Percentiles rank a stretch among this genome's conserved stretches.
phyloP scores from a whole-genome alignment of 2,113 vertebrate species.

The Naja naja region DNA sequence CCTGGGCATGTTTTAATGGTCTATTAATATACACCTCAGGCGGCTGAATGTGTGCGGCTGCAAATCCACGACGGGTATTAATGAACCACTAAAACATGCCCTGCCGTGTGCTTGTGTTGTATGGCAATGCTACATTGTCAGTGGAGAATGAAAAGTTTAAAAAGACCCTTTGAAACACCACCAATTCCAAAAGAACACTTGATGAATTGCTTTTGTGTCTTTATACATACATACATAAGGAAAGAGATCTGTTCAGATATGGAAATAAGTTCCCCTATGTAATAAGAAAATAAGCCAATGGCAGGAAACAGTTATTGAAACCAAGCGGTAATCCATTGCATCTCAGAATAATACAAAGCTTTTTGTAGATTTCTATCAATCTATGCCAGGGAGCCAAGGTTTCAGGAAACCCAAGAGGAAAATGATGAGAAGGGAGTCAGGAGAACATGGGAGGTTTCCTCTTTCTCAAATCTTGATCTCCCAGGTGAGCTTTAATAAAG shows the following conservation, averaged over 20 bases:
- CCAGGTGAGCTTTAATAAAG: neutral
- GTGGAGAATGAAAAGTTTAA: conserved; percentile 36
- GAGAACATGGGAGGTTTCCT: neutral
- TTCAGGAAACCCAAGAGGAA: neutral
- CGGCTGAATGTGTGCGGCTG: conserved; percentile 47
- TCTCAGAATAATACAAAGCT: neutral
- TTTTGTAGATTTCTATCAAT: rapidly evolving
- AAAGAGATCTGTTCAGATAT: conserved; percentile 11
- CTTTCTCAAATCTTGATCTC: neutral
- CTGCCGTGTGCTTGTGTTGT: conserved; percentile 22
- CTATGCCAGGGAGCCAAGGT: rapidly evolving
- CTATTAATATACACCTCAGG: conserved; percentile 52
- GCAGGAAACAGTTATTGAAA: neutral
- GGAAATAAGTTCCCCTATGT: neutral
- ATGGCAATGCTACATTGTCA: conserved; percentile 6
- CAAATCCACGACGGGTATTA: conserved; percentile 52
- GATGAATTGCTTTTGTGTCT: conserved; percentile 31
- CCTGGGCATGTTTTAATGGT: conserved; percentile 62
- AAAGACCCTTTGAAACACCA: neutral
- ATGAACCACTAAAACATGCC: conserved; percentile 49
- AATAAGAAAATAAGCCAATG: neutral
- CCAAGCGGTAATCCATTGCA: neutral
- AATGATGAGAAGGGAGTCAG: conserved; percentile 2
- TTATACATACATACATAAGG: neutral
- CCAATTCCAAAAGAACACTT: conserved; percentile 27